Evolutionary conservation across 1,140 invertebrate species (phyloP).

Genomic region (Brachionus calyciflorus): DNA sequence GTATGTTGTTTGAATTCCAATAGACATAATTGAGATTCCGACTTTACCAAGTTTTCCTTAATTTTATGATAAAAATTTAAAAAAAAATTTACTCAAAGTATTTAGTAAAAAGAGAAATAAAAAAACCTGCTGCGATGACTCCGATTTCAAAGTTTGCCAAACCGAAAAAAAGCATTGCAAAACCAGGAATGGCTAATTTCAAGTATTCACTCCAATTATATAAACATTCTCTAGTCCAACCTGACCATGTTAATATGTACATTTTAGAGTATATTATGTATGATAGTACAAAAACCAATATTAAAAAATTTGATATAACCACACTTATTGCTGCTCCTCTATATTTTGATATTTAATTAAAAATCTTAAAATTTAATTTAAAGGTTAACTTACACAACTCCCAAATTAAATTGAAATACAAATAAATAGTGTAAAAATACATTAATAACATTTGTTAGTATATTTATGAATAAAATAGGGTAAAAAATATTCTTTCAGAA

Average conservation of each 20-base stretch:
- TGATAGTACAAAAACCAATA: not conserved
- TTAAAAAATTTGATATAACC: slow-evolving; percentile 6
- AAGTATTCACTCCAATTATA: slow-evolving; percentile 29
- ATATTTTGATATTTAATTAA: not conserved
- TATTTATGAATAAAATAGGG: slow-evolving; percentile 19
- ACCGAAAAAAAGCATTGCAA: slow-evolving; percentile 18
- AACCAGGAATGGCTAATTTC: slow-evolving; percentile 41
- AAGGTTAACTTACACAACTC: slow-evolving; percentile 5
- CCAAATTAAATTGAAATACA: not conserved
- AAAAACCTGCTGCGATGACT: slow-evolving; percentile 15
- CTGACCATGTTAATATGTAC: slow-evolving; percentile 25
- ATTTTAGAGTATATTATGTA: slow-evolving; percentile 24
- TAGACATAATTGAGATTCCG: slow-evolving; percentile 40
- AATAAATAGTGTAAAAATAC: slow-evolving; percentile 20
- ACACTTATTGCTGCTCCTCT: slow-evolving; percentile 21
- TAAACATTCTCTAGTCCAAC: slow-evolving; percentile 19
- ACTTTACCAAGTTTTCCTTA: slow-evolving; percentile 29
- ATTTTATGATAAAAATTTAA: not conserved
- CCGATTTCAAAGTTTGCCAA: slow-evolving; percentile 33
- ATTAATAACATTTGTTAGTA: slow-evolving; percentile 4
- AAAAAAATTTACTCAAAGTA: not conserved
- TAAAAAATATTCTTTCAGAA: slow-evolving; percentile 8
- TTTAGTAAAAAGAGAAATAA: not conserved
- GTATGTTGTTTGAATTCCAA: slow-evolving; percentile 17
- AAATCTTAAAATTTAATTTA: not conserved